A percentile compares a stretch with the other conserved stretches of the same genome.
Conservation (phyloP, 2,113 vertebrate species). For the Acrocephalus arundinaceus region DNA sequence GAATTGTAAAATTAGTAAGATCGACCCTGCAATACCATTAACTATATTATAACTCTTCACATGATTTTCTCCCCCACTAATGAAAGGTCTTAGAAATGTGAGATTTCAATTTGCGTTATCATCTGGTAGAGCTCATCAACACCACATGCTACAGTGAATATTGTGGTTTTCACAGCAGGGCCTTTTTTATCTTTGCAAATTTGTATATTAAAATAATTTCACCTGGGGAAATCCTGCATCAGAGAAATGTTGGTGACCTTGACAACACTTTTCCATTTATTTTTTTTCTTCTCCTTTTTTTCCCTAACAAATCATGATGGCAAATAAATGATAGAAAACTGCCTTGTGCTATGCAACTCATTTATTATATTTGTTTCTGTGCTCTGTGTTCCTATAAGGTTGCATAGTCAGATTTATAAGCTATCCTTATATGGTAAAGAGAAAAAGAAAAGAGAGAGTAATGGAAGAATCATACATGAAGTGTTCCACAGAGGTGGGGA, state of each 20-base stretch:
- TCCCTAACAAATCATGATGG: neutral
- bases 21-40: constrained; percentile 59
- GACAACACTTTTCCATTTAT: constrained; percentile 5
- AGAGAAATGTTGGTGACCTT: constrained; percentile 47
- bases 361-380: neutral
- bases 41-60: constrained; percentile 76
- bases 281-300: neutral
- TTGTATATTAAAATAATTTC: constrained; percentile 85
- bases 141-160: constrained; percentile 68
- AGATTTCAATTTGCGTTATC: constrained; percentile 74
- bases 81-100: constrained; percentile 78
- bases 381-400: neutral
- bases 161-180: constrained; percentile 79
- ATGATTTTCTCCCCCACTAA: constrained; percentile 65
- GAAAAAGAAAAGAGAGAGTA: neutral
- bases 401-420: neutral
- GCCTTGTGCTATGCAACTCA: neutral
- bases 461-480: neutral
- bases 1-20: constrained; percentile 75
- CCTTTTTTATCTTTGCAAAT: constrained; percentile 74
- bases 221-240: constrained; percentile 32
- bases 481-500: neutral
- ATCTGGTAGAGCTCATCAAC: constrained; percentile 67
- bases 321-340: neutral
- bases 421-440: neutral